Percentiles rank a stretch among this genome's conserved stretches.
Evolutionary conservation across 2,797 vertebrate species (phyloP).

Genomic region (Darevskia mixta): DNA sequence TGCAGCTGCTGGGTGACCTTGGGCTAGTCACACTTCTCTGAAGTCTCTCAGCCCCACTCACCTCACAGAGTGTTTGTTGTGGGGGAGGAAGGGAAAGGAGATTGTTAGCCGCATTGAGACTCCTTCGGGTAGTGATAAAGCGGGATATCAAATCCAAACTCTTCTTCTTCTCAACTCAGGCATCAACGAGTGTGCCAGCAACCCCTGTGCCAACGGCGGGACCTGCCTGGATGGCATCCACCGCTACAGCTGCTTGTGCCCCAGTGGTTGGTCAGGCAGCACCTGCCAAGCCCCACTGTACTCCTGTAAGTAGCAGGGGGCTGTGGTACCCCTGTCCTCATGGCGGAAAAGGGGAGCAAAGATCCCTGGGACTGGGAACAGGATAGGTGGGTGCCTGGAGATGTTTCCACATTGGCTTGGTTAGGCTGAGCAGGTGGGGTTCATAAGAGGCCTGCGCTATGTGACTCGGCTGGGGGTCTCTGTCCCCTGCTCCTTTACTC

Average conservation of each 20-base stretch:
- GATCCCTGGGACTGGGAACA: not conserved
- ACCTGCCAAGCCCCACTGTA: constrained; percentile 84
- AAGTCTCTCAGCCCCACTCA: no score
- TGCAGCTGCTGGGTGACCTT: no score
- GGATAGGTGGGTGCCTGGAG: not conserved
- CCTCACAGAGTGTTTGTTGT: no score
- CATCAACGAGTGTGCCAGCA: constrained; percentile 83
- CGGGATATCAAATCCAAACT: no score
- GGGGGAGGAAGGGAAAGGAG: no score
- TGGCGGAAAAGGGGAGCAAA: not conserved
- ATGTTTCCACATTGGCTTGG: not conserved
- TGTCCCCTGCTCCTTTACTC: no score
- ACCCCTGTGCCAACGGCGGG: constrained; percentile 86
- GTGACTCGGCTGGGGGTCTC: not conserved
- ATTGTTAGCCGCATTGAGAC: no score
- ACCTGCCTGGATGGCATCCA: constrained; percentile 86
- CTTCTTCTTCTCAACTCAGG: constrained; percentile 28
- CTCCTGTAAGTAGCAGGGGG: constrained; percentile 78
- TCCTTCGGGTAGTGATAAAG: no score
- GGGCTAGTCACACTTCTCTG: no score
- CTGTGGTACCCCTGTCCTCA: no score
- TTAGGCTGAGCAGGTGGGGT: not conserved
- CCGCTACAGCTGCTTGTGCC: constrained; percentile 84
- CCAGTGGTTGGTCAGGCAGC: constrained; percentile 84
- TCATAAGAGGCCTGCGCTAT: not conserved